Conservation (phyloP, 2,797 vertebrate genomes). For the Erpetoichthys calabaricus region DNA sequence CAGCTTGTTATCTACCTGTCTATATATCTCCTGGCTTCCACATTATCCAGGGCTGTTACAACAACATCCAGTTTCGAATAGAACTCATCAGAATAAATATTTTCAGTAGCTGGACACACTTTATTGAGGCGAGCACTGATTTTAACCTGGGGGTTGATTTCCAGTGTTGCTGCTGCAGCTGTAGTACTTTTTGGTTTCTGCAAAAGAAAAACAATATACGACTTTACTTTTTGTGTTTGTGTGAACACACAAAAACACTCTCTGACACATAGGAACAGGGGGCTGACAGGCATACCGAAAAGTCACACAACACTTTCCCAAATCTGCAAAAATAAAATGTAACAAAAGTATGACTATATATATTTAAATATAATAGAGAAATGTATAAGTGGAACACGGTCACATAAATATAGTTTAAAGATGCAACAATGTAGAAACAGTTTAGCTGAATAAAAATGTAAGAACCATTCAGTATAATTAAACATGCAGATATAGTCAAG, state of each 20-base stretch:
- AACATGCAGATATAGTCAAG: too few species aligned
- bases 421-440: not conserved
- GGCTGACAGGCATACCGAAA: not conserved
- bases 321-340: too few species aligned
- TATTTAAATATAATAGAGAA: not conserved
- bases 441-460: too few species aligned
- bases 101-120: conserved; percentile 87
- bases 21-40: conserved; percentile 93
- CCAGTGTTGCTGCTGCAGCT: conserved; percentile 69
- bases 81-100: conserved; percentile 74
- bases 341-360: too few species aligned
- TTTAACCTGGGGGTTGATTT: conserved; percentile 79
- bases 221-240: not conserved
- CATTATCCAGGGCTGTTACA: conserved; percentile 89
- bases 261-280: not conserved
- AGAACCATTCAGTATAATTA: too few species aligned
- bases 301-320: too few species aligned
- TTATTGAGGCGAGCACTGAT: conserved; percentile 85
- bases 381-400: not conserved
- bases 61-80: conserved; percentile 68
- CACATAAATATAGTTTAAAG: not conserved
- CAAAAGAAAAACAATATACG: not conserved
- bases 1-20: conserved; percentile 65
- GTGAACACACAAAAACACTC: not conserved
- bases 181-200: conserved; percentile 94